Percentiles rank a stretch among this genome's conserved stretches.
phyloP scores from a whole-genome alignment of 2,113 vertebrate genomes.

The Amblyornis subalaris region DNA sequence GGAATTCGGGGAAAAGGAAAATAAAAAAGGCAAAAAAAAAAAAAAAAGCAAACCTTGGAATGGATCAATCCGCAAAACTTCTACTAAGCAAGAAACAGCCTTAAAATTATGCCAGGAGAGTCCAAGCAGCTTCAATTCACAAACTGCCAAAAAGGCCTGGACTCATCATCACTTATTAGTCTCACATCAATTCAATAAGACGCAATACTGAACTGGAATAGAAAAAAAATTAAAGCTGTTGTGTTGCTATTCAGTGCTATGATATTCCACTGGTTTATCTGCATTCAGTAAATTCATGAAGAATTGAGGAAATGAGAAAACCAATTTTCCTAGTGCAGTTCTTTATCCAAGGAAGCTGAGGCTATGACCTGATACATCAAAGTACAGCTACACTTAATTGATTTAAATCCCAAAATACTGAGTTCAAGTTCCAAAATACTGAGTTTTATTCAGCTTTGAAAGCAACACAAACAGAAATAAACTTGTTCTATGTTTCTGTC shows the following conservation, averaged over 20 bases:
- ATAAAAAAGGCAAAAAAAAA: neutral
- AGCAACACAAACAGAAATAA: neutral
- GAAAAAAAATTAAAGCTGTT: too few species aligned
- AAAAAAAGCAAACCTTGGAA: neutral
- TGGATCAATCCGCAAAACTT: neutral
- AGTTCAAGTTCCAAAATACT: neutral
- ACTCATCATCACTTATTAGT: neutral
- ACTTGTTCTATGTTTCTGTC: neutral
- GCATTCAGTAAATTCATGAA: neutral
- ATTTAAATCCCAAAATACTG: fast-evolving
- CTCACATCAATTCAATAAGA: neutral
- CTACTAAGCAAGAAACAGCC: neutral
- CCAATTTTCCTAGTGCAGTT: neutral
- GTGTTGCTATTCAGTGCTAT: fast-evolving
- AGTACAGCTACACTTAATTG: neutral
- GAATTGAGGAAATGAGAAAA: neutral
- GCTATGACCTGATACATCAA: fast-evolving
- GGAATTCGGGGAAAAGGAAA: neutral
- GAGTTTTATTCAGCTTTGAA: neutral
- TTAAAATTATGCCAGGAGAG: neutral
- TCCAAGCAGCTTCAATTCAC: neutral
- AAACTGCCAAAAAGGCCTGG: neutral
- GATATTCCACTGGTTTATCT: neutral
- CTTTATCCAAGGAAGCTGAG: neutral
- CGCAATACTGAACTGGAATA: neutral